Base-by-base conservation (phyloP, 2,888 invertebrate genomes). In the Agrotis puta region DNA sequence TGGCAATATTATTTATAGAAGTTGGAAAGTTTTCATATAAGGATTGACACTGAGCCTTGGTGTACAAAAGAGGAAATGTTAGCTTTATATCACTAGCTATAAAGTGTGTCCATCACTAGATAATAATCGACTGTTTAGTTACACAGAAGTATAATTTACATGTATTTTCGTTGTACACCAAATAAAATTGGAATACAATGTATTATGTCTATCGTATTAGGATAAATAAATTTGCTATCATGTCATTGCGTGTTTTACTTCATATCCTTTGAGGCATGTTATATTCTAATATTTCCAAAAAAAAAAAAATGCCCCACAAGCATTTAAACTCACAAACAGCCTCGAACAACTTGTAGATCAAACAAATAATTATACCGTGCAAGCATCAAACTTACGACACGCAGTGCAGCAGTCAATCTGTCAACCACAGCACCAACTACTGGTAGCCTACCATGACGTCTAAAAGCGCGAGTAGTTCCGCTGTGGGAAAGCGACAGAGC, bases 171-270 rank as follows among this genome's bases (percentile, higher is more conserved):
- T 89, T 89, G 84, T 87, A 92, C 89, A 90, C 88, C 84, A 86
- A 85, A 86, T 89, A 79, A 85, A 87, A 87, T 90, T 89, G 87
- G 88, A 85, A 88, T 90, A 91, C 88, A 86, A 87, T 92, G 90
- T 92, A 92, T 91, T 92, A 91, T 91, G 90, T 94, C 88, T 90
- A 91, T 92, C 92, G 90, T 93, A 92, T 91, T 94, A 94, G 91
- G 92, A 88, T 93, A 92, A 93, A 94, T 94, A 94, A 94, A 94
- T 94, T 94, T 94, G 94, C 93, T 94, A 94, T 94, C 92, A 93
- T 92, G 92, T 93, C 91, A 86, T 67, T 87, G 82, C 73, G 77
- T 64, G 83, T 88, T 87, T 92, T 86, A 89, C 65, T 81, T 74
- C 3, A 14, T 45, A 0, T 47, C 18, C 33, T 39, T 39, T 39